Percentiles rank a stretch among this genome's conserved stretches.
phyloP scores from a whole-genome alignment of 2,113 vertebrate genomes.

The Peromyscus leucopus region DNA sequence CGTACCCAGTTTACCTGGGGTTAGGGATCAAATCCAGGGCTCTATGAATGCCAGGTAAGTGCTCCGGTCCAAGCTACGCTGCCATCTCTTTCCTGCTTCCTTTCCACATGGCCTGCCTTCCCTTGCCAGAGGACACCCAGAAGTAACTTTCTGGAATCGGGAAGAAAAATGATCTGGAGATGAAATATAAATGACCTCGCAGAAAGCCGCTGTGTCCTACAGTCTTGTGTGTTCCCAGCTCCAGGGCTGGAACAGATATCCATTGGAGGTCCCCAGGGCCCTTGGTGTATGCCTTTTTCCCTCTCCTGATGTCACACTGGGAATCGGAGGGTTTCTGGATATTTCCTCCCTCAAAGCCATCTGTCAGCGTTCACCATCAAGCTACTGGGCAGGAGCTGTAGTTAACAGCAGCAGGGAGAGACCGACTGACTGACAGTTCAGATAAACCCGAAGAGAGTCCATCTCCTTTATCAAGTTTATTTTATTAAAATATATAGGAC shows the following conservation, averaged over 20 bases:
- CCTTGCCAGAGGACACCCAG: not conserved
- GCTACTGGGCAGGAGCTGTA: not conserved
- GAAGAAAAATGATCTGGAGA: not conserved
- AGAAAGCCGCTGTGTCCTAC: not conserved
- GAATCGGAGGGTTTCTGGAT: not conserved
- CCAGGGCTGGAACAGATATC: not conserved
- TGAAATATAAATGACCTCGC: not conserved
- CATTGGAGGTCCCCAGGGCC: not conserved
- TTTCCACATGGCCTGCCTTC: not conserved
- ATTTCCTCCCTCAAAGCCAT: not conserved
- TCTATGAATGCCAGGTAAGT: not conserved
- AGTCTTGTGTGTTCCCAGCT: not conserved
- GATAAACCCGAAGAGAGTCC: not conserved
- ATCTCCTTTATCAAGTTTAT: slow-evolving; percentile 81
- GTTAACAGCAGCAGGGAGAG: not conserved
- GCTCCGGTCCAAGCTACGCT: not conserved
- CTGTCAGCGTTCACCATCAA: not conserved
- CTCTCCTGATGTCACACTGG: not conserved
- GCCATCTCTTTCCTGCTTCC: not conserved
- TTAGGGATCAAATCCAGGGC: not conserved
- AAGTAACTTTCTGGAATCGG: not conserved
- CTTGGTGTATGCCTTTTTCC: rapidly evolving
- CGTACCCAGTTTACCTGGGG: not conserved
- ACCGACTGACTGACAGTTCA: not conserved
- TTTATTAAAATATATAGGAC: slow-evolving; percentile 88